Evolutionary conservation across 2,888 invertebrate species (phyloP).

Genomic region (Priocnemis perturbator): DNA sequence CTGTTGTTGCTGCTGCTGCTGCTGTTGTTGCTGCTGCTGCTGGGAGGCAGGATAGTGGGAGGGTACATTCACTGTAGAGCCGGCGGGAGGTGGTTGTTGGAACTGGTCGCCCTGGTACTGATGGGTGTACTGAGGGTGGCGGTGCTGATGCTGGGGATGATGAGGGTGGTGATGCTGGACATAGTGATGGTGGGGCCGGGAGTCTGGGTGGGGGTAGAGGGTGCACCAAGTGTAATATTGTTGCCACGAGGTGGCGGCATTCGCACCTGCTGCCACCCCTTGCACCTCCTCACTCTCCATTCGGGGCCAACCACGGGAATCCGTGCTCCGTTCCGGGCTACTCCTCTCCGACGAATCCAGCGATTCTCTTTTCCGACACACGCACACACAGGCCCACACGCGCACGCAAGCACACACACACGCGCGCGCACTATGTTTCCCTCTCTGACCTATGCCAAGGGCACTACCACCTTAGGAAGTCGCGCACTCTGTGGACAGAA

Average conservation of each 20-base stretch:
- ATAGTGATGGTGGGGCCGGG: conserved; percentile 43
- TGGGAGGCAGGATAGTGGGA: conserved; percentile 41
- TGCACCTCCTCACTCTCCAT: conserved; percentile 64
- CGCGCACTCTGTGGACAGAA: no score
- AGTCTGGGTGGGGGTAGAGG: conserved; percentile 57
- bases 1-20: conserved; percentile 44
- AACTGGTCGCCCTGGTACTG: conserved; percentile 31
- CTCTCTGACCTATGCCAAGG: no score
- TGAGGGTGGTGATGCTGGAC: conserved; percentile 47
- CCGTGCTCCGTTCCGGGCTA: neutral
- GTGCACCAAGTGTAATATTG: conserved; percentile 66
- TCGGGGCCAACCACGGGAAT: conserved; percentile 30
- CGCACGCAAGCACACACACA: no score
- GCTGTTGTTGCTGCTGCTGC: conserved; percentile 33
- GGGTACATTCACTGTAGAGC: conserved; percentile 33
- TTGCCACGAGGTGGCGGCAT: conserved; percentile 68
- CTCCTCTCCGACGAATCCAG: no score
- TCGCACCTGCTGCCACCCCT: conserved; percentile 55
- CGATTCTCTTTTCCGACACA: no score
- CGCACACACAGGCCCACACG: no score
- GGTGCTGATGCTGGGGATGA: conserved; percentile 47
- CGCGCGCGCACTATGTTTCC: no score
- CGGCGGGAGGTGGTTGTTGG: conserved; percentile 24
- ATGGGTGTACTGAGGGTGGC: conserved; percentile 33
- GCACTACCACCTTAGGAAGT: no score